Conservation (phyloP, 2,888 invertebrate genomes). For the Nebria brevicollis region DNA sequence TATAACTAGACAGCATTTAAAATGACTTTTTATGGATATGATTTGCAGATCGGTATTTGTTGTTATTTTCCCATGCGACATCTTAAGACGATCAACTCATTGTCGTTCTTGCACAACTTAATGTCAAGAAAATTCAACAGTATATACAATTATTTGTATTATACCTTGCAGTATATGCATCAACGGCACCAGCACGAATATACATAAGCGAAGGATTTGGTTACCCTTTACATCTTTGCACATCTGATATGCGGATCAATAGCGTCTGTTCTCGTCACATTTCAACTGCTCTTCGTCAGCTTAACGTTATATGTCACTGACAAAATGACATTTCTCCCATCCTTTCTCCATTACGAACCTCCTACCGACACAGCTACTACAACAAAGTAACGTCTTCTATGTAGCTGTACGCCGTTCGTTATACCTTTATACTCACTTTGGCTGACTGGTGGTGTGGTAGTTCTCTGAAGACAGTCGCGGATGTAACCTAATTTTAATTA, state of each 20-base stretch:
- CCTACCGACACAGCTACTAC: neutral
- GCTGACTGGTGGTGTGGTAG: neutral
- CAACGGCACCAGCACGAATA: no score
- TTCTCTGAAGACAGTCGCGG: slow-evolving; percentile 1
- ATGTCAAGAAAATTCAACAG: no score
- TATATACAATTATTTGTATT: no score
- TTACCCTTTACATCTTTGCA: neutral
- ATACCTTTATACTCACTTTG: neutral
- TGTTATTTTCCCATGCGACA: no score
- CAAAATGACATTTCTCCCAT: neutral
- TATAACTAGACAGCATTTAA: no score
- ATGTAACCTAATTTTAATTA: slow-evolving; percentile 1
- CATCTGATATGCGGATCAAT: neutral
- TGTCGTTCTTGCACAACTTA: no score
- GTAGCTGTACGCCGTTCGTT: neutral
- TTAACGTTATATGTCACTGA: neutral
- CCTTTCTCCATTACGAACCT: neutral
- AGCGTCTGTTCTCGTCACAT: neutral
- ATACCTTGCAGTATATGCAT: no score
- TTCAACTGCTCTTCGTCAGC: neutral
- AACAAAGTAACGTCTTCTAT: neutral
- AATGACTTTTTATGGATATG: no score
- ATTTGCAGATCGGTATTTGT: no score
- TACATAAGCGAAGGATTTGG: neutral
- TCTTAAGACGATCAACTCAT: no score